Evolutionary conservation across 2,113 vertebrate genomes (phyloP).

Genomic region (Morone chrysops): DNA sequence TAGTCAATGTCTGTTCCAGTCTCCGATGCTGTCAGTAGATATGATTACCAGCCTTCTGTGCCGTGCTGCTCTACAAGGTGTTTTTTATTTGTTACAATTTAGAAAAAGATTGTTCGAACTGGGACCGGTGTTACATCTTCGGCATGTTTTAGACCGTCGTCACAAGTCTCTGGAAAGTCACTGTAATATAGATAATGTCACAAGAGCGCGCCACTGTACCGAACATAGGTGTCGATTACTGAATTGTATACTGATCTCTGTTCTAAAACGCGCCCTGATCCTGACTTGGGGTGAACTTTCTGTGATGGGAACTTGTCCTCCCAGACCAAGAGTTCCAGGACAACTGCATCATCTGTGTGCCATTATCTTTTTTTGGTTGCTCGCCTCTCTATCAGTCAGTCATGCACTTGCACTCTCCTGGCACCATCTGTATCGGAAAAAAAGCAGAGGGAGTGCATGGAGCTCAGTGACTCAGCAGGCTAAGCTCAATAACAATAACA

Average conservation of each 20-base stretch:
- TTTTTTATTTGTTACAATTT: neutral
- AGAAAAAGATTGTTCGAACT: neutral
- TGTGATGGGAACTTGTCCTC: neutral
- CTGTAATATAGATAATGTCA: neutral
- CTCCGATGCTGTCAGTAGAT: neutral
- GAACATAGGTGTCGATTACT: neutral
- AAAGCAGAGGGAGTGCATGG: conserved; percentile 36
- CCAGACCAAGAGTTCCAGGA: conserved; percentile 1
- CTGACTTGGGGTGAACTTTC: neutral
- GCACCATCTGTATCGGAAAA: conserved; percentile 32
- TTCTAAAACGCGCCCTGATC: neutral
- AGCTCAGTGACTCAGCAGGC: conserved; percentile 50
- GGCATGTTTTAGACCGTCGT: neutral
- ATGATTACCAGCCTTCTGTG: neutral
- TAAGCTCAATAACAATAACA: conserved; percentile 12
- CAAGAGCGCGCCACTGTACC: neutral
- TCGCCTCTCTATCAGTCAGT: conserved; percentile 18
- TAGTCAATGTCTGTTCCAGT: too few relatives aligned
- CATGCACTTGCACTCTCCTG: conserved; percentile 12
- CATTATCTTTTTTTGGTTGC: conserved; percentile 23
- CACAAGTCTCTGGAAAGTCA: neutral
- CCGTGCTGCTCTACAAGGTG: neutral
- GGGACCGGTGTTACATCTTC: neutral
- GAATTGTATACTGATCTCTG: neutral
- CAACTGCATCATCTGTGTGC: conserved; percentile 3